Base-by-base conservation (phyloP, 2,888 invertebrate genomes). In the Epirrhoe tristata region DNA sequence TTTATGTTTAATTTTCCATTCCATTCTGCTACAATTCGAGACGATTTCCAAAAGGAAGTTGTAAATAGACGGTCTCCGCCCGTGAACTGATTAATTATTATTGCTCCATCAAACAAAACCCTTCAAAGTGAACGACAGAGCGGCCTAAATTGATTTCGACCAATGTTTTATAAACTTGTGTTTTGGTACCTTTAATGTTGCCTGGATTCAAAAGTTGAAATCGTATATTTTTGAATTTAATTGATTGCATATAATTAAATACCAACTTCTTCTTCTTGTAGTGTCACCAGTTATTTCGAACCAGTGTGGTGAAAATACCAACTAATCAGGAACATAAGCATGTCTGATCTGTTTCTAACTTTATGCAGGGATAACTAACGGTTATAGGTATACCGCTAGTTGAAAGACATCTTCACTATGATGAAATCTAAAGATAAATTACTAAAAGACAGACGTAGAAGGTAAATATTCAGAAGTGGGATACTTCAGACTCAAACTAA, bases 1-100 rank as follows among this genome's bases (percentile, higher is more conserved):
- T 32, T 48, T 46, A 48, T 14, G 48, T 58, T 46, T 39, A 14
- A 64, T 55, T 50, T 64, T 72, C 70, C 59, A 70, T 73, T 67
- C 64, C 60, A 67, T 77, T 80, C 74, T 71, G 72, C 77, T 75
- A 69, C 69, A 72, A 70, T 70, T 72, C 72, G 72, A 70, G 70
- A 74, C 66, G 71, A 77, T 81, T 81, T 74, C 74, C 75, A 74
- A 77, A 79, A 81, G 84, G 85, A 87, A 86, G 82, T 86, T 83
- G 83, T 86, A 83, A 88, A 89, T 87, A 81, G 72, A 72, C 74
- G 69, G 77, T 72, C 74, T 72, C 69, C 71, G 58, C 70, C 80
- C 79, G 83, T 78, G 79, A 78, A 83, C 80, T 87, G 81, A 87
- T 87, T 85, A 83, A 88, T 86, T 87, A 85, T 85, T 82, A 84